Evolutionary conservation across 2,888 invertebrate genomes (phyloP), one percentile per base, ranked within the genome.

Genomic region (Glaucopsyche alexis): DNA sequence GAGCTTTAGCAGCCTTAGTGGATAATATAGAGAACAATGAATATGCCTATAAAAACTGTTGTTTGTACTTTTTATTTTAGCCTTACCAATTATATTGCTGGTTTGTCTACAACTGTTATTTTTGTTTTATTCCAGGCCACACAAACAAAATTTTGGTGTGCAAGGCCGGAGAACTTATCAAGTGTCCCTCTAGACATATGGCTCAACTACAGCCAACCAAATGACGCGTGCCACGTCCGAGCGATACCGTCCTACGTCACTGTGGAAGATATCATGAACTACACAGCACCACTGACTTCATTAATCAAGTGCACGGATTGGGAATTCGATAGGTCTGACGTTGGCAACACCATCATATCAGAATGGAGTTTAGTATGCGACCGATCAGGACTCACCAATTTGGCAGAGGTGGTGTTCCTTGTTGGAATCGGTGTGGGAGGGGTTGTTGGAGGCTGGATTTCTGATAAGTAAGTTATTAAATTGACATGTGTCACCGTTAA

Each of bases 291-390:
- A n/a, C 76, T 92, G 65, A 85, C 86, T 50, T 83, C 88, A 14
- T 89, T 93, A 75, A 83, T 89, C 74, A 89, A 91, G 72, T 96
- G 96, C 81, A 87, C 85, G 9, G 89, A 91, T 60, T 96, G 95
- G 95, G 94, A 94, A 76, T 96, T 94, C 80, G 94, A 94, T 79
- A 85, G 86, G 64, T 85, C 88, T 0, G 88, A 91, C 77, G 90
- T 93, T 16, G 96, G 95, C 8, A 93, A 94, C 77, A 96, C 96
- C 1, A 95, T 96, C 78, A 95, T 95, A 74, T 95, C 95, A 0
- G 95, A 97, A 92, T 97, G 96, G 95, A 90, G 94, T 80, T 88
- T 97, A 78, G 95, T 97, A 16, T 97, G 97, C 83, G 96, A 96
- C 78, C 93, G 94, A 81, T 94, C 95, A 75, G 94, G 94, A 80